Evolutionary conservation across 2,797 vertebrate species (phyloP), one percentile per base, ranked within the genome.

Genomic region (Falco berigora): DNA sequence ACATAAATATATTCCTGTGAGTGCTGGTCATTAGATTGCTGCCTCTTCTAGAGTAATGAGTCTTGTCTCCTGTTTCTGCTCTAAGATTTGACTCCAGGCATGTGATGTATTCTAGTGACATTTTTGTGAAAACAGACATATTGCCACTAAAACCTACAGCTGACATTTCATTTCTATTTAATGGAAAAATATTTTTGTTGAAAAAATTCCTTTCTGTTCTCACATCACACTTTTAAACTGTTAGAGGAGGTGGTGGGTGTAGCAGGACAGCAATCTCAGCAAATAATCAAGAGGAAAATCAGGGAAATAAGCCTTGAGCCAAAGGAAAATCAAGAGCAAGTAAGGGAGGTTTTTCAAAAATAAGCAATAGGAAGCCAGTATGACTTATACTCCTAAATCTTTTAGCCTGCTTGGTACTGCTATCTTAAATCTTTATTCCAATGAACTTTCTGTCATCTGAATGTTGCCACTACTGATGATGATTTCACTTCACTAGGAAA

Each of bases 401-500:
- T 80, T 53, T 12, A 55, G 16, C 59, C 30, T 56, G 4, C 25
- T 69, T 80, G 10, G 59, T 73, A 38, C 19, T 47, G 12, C 7
- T 52, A 8, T 36, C 42, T 81, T 90, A 67, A 92, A 78, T 73
- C 28, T 76, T 83, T 68, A 42, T 62, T 64, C 25, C 34, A 40
- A 73, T 59, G 53, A 75, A 3, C 15, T 69, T 86, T 85, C 38
- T 85, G 56, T 74, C 66, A 49, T 81, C 62, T 84, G 24, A 66
- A 62, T 56, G 13, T 77, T 91, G 55, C 62, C 17, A 40, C 3
- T 58, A 27, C 6, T 5, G 8, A 52, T 62, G 52, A 85, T 24
- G 56, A 83, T 76, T 94, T 92, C 47, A 32, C 10, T 91, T 88
- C 38, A 66, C 23, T 76, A 52, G 36, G 79, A 95, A 94, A 86